Base-by-base conservation (phyloP, 1,140 invertebrate species). In the Prorops nasuta region DNA sequence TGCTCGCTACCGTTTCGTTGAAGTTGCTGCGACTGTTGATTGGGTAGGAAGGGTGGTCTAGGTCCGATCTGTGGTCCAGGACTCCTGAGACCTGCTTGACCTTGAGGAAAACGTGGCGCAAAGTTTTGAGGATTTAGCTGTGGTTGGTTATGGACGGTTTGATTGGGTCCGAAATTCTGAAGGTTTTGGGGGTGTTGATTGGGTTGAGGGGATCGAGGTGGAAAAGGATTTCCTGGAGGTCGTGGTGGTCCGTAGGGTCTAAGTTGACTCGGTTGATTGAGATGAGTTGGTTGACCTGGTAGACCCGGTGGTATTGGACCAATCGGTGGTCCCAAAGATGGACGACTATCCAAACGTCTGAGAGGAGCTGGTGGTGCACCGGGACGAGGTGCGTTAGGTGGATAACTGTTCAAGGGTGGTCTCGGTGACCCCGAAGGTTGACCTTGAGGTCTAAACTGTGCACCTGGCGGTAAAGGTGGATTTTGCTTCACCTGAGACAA, bases 261-360 rank as follows among this genome's bases (percentile, higher is more conserved):
- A 14, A 63, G 66, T 49, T 71, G 74, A 9, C 49, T 50, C 36
- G 60, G 64, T 9, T 71, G 71, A 14, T 22, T 41, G 3, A 72
- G 64, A 39, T 58, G 56, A 43, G 54, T 67, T 28, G 24, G 10
- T 10, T 4, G 24, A 28, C 24, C 24, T 28, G 31, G 6, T 17
- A 66, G 67, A 48, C 67, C 61, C n/a, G 55, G 49, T n/a, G 53
- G 44, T 38, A 35, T 34, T 21, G 66, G 68, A 32, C 71, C 64
- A n/a, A n/a, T n/a, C 4, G 69, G 52, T 18, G 76, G 65, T 17
- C 67, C 60, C 17, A 70, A 18, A 9, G 58, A 57, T 15, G 76
- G 64, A 35, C 78, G 71, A 9, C 74, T 80, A 37, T 83, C 80
- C 17, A 68, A 57, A 66, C 79, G 73, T 9, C 64, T 72, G 6